Percentiles rank a stretch among this genome's conserved stretches.
Conservation (phyloP, 2,888 invertebrate genomes). For the Orthonychiurus folsomi region DNA sequence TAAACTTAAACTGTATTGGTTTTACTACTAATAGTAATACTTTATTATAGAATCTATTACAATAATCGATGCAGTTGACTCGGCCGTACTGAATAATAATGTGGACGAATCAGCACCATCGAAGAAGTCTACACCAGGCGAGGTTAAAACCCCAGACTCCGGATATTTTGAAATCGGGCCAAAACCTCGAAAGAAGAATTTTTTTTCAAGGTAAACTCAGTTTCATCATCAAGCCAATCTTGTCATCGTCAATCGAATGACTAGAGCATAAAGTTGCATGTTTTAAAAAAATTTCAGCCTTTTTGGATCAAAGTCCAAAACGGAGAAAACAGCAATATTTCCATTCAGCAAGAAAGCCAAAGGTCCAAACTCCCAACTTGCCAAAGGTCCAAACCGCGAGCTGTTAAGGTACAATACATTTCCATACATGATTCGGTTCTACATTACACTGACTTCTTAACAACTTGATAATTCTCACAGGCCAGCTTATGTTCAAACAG, state of each 20-base stretch:
- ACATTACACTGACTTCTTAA: no score
- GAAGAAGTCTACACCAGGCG: neutral
- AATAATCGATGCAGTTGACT: neutral
- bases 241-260: no score
- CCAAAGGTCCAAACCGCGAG: conserved; percentile 37
- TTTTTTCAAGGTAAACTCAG: conserved; percentile 37
- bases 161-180: conserved; percentile 37
- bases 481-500: conserved; percentile 29
- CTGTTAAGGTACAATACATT: conserved; percentile 32
- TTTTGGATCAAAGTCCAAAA: conserved; percentile 20
- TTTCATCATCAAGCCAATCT: no score
- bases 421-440: neutral
- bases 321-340: conserved; percentile 3
- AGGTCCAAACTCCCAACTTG: conserved; percentile 32
- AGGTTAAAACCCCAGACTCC: conserved; percentile 5
- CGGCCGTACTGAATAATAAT: neutral
- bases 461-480: no score
- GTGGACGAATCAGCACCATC: neutral
- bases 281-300: conserved; percentile 25
- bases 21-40: neutral
- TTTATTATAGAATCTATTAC: neutral
- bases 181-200: conserved; percentile 36
- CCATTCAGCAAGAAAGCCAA: conserved; percentile 25
- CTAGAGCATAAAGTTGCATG: conserved; percentile 14
- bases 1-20: neutral